A percentile compares a stretch with the other conserved stretches of the same genome.
These are phyloP conservation scores for Bufotes viridis DNA, from an alignment of 2,797 vertebrate genomes.

Conservation along the genomic window DNA sequence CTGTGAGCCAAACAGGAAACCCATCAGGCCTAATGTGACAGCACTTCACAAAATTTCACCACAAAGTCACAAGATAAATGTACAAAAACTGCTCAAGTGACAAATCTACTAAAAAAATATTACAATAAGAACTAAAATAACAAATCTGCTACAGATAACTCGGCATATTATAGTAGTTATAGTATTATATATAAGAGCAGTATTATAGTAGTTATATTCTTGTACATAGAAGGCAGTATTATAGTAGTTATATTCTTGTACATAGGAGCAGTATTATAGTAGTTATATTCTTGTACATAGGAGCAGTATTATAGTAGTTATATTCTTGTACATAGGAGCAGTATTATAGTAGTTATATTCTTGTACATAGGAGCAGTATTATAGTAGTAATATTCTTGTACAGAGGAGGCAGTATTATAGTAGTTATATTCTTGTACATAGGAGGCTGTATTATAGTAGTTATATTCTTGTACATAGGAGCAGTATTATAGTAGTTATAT, in stretches of 20 bases:
- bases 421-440: not conserved
- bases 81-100: too few relatives aligned
- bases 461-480: not conserved
- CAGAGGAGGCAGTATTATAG: not conserved
- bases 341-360: conserved; percentile 9
- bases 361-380: conserved; percentile 1
- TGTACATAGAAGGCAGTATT: not conserved
- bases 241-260: conserved; percentile 6
- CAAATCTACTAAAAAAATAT: too few relatives aligned
- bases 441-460: conserved; percentile 6
- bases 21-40: too few relatives aligned
- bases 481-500: conserved; percentile 5
- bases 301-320: conserved; percentile 2
- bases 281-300: not conserved
- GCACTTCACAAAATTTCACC: too few relatives aligned
- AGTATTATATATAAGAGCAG: not conserved
- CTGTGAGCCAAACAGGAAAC: too few relatives aligned
- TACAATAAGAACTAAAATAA: too few relatives aligned
- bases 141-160: too few relatives aligned
- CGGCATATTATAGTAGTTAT: not conserved
- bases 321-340: not conserved
- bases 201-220: not conserved
- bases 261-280: not conserved
- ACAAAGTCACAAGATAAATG: too few relatives aligned
- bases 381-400: not conserved